These are phyloP conservation scores for Engraulis encrasicolus DNA, from an alignment of 2,113 vertebrate genomes.

Conservation along the genomic window DNA sequence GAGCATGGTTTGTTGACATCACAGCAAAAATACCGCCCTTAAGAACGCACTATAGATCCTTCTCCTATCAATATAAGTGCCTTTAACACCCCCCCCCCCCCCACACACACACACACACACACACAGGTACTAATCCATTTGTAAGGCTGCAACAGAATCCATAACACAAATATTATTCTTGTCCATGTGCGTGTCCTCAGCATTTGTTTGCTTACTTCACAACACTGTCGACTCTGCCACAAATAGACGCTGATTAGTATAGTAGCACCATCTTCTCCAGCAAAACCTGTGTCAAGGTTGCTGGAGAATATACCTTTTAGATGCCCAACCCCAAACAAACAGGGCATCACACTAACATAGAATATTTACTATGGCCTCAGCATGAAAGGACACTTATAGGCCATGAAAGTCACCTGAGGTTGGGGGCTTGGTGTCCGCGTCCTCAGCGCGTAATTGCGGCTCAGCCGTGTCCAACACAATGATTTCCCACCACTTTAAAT, in stretches of 20 bases:
- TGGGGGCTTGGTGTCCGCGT: background rate
- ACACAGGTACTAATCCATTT: background rate
- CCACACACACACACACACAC: too few relatives aligned
- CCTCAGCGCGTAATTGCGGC: background rate
- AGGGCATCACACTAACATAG: background rate
- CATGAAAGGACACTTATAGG: background rate
- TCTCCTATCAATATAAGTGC: background rate
- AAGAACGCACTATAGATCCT: background rate
- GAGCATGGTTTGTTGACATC: background rate
- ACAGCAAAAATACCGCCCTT: background rate
- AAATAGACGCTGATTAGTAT: background rate
- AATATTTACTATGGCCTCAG: background rate
- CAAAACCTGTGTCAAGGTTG: background rate
- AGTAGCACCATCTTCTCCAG: background rate
- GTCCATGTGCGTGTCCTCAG: too few relatives aligned
- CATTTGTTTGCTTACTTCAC: too few relatives aligned
- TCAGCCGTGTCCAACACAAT: background rate
- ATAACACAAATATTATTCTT: background rate
- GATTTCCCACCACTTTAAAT: background rate
- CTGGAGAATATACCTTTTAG: too few relatives aligned
- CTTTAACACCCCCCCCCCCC: too few relatives aligned
- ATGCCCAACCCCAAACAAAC: background rate
- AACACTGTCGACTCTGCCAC: background rate
- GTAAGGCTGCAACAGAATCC: background rate
- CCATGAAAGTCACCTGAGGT: slow-evolving; percentile 4